Conservation (phyloP, 2,888 invertebrate species). For the Melolontha melolontha region DNA sequence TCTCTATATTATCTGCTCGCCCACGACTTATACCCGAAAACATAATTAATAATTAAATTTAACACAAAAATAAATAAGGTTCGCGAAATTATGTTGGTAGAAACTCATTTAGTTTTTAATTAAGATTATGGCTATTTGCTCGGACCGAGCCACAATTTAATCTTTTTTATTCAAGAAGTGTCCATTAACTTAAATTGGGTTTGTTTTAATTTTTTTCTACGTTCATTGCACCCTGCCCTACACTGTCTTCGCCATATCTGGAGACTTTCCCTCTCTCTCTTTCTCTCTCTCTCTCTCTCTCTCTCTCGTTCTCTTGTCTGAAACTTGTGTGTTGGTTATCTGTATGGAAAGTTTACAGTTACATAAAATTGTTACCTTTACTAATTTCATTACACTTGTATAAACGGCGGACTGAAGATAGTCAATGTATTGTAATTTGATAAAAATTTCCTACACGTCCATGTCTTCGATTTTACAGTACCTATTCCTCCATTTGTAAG, state of each 20-base stretch:
- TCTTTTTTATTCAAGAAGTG: slow-evolving; percentile 49
- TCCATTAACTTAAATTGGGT: slow-evolving; percentile 47
- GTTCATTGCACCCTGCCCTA: slow-evolving; percentile 24
- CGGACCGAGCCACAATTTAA: slow-evolving; percentile 53
- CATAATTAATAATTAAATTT: slow-evolving; percentile 53
- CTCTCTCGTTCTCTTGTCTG: slow-evolving; percentile 24
- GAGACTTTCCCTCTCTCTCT: slow-evolving; percentile 23
- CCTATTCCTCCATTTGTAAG: too few species aligned
- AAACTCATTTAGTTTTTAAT: slow-evolving; percentile 58
- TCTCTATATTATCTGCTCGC: slow-evolving; percentile 49
- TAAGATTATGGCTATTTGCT: slow-evolving; percentile 57
- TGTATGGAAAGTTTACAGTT: slow-evolving; percentile 25
- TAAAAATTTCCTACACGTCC: too few species aligned
- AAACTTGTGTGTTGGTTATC: slow-evolving; percentile 23
- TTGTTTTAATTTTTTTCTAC: slow-evolving; percentile 45
- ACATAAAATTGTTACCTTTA: slow-evolving; percentile 36
- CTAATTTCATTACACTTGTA: slow-evolving; percentile 24
- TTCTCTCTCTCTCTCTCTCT: slow-evolving; percentile 33
- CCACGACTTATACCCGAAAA: slow-evolving; percentile 50
- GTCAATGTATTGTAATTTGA: too few species aligned
- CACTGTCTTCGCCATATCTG: slow-evolving; percentile 20
- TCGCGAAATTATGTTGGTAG: slow-evolving; percentile 52
- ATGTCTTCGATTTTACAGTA: too few species aligned
- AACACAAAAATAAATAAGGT: slow-evolving; percentile 53
- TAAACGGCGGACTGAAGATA: background rate